Evolutionary conservation across 2,113 vertebrate genomes (phyloP).

Genomic region (Pholis gunnellus): DNA sequence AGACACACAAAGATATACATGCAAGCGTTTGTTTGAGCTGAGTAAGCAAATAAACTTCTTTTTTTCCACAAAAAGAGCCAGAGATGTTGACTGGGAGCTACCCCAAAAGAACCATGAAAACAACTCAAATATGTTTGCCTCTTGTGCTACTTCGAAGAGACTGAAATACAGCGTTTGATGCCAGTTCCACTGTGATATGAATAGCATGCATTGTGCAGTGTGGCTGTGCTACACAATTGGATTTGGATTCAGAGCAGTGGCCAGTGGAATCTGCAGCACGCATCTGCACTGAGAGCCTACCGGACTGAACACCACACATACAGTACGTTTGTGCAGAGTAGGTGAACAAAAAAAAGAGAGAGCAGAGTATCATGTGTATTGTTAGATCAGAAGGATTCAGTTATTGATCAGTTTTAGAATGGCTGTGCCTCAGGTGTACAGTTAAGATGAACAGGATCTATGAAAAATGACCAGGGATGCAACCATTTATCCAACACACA

Average conservation of each 20-base stretch:
- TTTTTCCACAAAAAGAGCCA: not conserved
- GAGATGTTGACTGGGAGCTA: slow-evolving; percentile 13
- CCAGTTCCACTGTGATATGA: slow-evolving; percentile 1
- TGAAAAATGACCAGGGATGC: slow-evolving; percentile 32
- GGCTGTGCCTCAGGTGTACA: slow-evolving; percentile 28
- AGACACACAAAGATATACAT: slow-evolving; percentile 38
- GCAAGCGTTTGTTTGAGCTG: slow-evolving; percentile 51
- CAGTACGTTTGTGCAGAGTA: slow-evolving; percentile 6
- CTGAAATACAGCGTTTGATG: slow-evolving; percentile 13
- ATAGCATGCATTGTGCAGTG: not conserved
- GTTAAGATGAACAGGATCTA: slow-evolving; percentile 53
- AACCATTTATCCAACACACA: slow-evolving; percentile 23
- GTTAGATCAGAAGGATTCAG: slow-evolving; percentile 50
- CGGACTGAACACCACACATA: slow-evolving; percentile 11
- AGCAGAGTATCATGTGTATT: slow-evolving; percentile 10
- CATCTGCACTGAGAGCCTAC: not conserved
- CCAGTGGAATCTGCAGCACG: not conserved
- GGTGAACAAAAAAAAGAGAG: not conserved
- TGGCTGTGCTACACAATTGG: slow-evolving; percentile 7
- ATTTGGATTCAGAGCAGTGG: slow-evolving; percentile 18
- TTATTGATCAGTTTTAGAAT: slow-evolving; percentile 34
- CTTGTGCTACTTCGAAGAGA: slow-evolving; percentile 14
- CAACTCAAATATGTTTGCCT: slow-evolving; percentile 11
- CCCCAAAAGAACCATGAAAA: slow-evolving; percentile 8
- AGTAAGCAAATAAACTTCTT: slow-evolving; percentile 47